Percentiles rank a stretch among this genome's conserved stretches.
Evolutionary conservation across 1,140 invertebrate genomes (phyloP).

Genomic region (Caenorhabditis inopinata): DNA sequence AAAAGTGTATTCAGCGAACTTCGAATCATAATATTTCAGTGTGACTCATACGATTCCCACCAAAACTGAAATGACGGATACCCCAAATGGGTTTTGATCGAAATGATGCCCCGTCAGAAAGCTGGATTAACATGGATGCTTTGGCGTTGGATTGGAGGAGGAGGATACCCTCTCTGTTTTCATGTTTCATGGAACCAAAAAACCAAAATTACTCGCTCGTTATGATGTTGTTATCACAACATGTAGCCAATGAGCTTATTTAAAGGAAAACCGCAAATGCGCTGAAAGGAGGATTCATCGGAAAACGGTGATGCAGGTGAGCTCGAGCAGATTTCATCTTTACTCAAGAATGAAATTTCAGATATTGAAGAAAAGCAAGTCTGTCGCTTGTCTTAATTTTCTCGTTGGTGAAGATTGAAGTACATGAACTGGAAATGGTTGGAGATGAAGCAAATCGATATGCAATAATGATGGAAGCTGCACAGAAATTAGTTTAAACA

Average conservation of each 20-base stretch:
- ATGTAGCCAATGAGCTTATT: constrained; percentile 69
- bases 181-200: constrained; percentile 79
- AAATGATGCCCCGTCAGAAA: constrained; percentile 82
- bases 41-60: constrained; percentile 35
- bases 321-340: too few relatives aligned
- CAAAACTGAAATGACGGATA: constrained; percentile 48
- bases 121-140: constrained; percentile 82
- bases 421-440: constrained; percentile 49
- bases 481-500: constrained; percentile 18
- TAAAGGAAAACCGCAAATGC: constrained; percentile 25
- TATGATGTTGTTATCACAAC: constrained; percentile 71
- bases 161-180: constrained; percentile 72
- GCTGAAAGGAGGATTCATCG: background rate
- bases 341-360: too few relatives aligned
- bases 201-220: constrained; percentile 66
- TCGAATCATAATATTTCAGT: constrained; percentile 14
- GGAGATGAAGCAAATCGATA: constrained; percentile 53
- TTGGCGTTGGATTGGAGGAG: too few relatives aligned
- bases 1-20: too few relatives aligned
- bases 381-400: constrained; percentile 71
- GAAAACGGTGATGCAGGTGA: background rate
- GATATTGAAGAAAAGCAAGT: constrained; percentile 68
- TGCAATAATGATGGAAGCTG: constrained; percentile 56
- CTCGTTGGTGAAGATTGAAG: constrained; percentile 74
- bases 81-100: constrained; percentile 53